Percentiles rank a stretch among this genome's conserved stretches.
Conservation (phyloP, 35 echinoderm and acorn worm species). For the Strongylocentrotus purpuratus region DNA sequence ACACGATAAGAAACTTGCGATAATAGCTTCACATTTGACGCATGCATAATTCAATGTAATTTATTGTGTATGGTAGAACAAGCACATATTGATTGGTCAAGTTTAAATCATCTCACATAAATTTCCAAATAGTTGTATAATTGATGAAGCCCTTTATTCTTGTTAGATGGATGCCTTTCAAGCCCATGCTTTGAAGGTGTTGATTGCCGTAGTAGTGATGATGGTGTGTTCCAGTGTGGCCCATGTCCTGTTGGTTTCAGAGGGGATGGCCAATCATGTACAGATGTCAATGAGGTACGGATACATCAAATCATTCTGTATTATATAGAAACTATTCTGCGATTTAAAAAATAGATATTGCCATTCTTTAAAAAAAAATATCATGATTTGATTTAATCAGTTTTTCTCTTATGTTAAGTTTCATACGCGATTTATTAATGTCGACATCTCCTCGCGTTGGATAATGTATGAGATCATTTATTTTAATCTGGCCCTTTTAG, state of each 20-base stretch:
- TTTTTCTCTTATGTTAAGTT: no score
- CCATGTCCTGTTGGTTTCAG: slow-evolving; percentile 81
- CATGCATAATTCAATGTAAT: background rate
- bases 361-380: no score
- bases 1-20: no score
- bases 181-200: slow-evolving; percentile 97
- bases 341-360: background rate
- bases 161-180: slow-evolving; percentile 93
- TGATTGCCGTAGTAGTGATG: slow-evolving; percentile 72
- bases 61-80: background rate
- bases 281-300: slow-evolving; percentile 92
- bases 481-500: no score
- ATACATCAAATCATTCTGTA: background rate
- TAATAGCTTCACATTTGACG: background rate
- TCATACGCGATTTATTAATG: no score
- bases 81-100: background rate
- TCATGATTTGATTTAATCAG: no score
- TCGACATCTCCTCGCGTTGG: no score
- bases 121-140: background rate
- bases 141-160: slow-evolving; percentile 7
- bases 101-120: background rate
- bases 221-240: slow-evolving; percentile 84
- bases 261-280: slow-evolving; percentile 81
- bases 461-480: no score
- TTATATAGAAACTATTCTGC: background rate